Evolutionary conservation across 2,888 invertebrate species (phyloP), one percentile per base, ranked within the genome.

Genomic region (Epistrophe eligans): DNA sequence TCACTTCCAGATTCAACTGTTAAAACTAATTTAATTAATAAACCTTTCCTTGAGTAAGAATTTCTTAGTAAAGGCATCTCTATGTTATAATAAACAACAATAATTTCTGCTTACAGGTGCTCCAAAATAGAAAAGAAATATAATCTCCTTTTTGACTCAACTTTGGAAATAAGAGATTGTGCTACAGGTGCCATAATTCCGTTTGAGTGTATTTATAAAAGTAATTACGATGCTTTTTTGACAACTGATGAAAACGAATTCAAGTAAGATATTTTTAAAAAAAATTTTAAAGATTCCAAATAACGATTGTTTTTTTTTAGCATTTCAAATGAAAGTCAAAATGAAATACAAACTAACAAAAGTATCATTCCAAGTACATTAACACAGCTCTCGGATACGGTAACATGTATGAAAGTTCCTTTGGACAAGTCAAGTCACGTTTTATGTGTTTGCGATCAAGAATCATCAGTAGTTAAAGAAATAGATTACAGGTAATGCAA

Each of bases 161-260:
- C 67, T 3, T 40, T 77, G 1, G 58, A 77, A 67, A 50, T 77
- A 58, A 77, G 48, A 9, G 66, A 77, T 13, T 57, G 58, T 5
- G 1, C 13, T 9, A 77, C 77, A 13, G 77, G 77, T 9, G 67
- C 28, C 9, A 60, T 28, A 50, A 50, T 77, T 77, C 58, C 77
- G 40, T 28, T 77, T 17, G 77, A 67, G 15, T 58, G 28, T 0
- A n/a, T 77, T 38, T 45, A 28, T 17, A 19, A 58, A 28, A 28
- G 45, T 35, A 43, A n/a, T 9, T 50, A 10, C 40, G 10, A 57
- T 32, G 32, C 4, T 19, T n/a, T 48, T 5, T 55, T 6, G 11
- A 55, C 35, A 45, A 7, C 28, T 11, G n/a, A 15, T 17, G 43
- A 40, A 40, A 58, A 10, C 10, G 24, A 62, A 24, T 15, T 9